Evolutionary conservation across 2,113 vertebrate species (phyloP), one percentile per base, ranked within the genome.

Genomic region (Gallinago paraguaiae): DNA sequence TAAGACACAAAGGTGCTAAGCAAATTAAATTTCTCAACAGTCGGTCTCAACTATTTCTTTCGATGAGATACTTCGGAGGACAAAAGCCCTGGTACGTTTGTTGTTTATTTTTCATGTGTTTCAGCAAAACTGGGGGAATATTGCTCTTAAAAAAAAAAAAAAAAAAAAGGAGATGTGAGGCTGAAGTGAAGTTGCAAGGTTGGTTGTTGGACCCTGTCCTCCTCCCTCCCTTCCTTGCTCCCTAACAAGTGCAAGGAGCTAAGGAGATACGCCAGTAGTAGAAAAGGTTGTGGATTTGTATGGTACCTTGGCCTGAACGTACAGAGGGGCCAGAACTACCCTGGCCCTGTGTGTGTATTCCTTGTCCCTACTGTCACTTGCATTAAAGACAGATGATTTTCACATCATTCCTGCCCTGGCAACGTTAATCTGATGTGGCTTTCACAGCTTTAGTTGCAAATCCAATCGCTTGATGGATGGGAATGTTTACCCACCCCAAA

Each of bases 401-500:
- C 69, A 56, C 86, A 92, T 95, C 74, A 46, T 92, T 94, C 85
- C 88, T 88, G 84, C 91, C 91, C 87, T 69, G 88, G 79, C 70
- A 72, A 88, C 1, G 70, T 95, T 96, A 95, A 97, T 90, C 82
- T 90, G 88, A 88, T 65, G 80, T 90, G 91, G 89, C 87, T 96
- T 91, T 95, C 86, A 84, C 81, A 91, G 90, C 76, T 91, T 94
- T 87, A 93, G 95, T 92, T 65, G 63, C 90, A 57, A 91, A 94
- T 88, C 83, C 90, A 86, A 75, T 93, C 35, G 0, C n/a, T 67
- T 95, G 90, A 97, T 92, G 82, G 77, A 92, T 88, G 92, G 84
- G 80, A 83, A 78, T 90, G 88, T 97, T 97, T 96, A 96, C 92
- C 92, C 80, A 94, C 92, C 93, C 93, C 84, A 97, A 96, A 93